phyloP scores from a whole-genome alignment of 2,797 vertebrate genomes.

The Coluber constrictor region DNA sequence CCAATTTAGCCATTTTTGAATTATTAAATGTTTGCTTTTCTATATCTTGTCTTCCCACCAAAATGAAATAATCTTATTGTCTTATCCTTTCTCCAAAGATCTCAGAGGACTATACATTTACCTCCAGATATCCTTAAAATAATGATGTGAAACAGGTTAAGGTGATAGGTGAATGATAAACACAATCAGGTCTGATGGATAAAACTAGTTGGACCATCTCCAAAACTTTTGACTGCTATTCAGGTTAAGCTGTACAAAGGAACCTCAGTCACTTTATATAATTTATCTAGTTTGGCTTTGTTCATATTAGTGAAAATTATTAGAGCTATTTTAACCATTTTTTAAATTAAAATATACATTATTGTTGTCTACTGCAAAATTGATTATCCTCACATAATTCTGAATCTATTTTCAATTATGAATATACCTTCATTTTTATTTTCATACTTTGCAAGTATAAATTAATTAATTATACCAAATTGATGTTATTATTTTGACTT shows the following conservation, averaged over 20 bases:
- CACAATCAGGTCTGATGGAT: background rate
- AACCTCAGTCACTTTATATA: background rate
- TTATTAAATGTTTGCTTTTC: background rate
- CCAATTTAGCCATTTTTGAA: background rate
- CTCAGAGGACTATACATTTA: background rate
- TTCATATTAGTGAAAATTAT: background rate
- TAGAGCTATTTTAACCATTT: background rate
- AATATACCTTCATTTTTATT: background rate
- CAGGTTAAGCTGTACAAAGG: background rate
- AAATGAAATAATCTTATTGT: background rate
- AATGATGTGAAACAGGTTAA: background rate
- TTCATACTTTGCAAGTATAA: background rate
- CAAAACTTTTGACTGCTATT: background rate
- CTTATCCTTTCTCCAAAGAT: background rate
- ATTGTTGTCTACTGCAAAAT: background rate
- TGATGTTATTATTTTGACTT: background rate
- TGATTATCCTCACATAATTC: background rate
- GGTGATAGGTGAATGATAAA: background rate
- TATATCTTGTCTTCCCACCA: background rate
- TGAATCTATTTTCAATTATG: background rate
- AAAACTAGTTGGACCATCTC: background rate
- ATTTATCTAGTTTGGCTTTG: background rate
- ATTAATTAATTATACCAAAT: no score
- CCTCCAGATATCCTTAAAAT: background rate
- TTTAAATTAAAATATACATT: background rate